Conservation (phyloP, 1,140 invertebrate genomes). For the Pogonus chalceus region DNA sequence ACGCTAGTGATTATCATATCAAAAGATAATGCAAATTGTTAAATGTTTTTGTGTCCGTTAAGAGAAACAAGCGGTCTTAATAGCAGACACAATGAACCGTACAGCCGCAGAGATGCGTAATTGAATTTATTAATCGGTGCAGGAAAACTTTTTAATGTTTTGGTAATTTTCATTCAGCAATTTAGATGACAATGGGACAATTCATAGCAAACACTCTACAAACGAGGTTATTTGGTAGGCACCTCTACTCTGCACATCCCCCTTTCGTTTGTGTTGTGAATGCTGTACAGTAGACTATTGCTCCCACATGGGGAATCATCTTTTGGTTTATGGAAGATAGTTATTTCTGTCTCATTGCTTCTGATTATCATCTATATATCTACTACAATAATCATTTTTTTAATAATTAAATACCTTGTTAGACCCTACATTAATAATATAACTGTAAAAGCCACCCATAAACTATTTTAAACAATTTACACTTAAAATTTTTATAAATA, state of each 20-base stretch:
- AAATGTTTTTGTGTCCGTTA: background rate
- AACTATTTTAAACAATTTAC: too few relatives aligned
- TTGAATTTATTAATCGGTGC: slow-evolving; percentile 2
- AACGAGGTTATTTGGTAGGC: background rate
- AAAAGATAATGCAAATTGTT: slow-evolving; percentile 4
- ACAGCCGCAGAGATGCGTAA: background rate
- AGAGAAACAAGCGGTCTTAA: background rate
- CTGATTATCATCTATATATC: too few relatives aligned
- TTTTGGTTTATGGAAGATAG: too few relatives aligned
- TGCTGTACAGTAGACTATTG: background rate
- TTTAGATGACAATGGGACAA: slow-evolving; percentile 7
- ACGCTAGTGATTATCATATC: background rate
- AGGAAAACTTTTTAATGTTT: slow-evolving; percentile 3
- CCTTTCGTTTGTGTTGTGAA: background rate
- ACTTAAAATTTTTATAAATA: too few relatives aligned
- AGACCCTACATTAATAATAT: too few relatives aligned
- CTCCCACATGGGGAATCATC: background rate
- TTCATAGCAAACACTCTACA: background rate
- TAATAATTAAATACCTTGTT: too few relatives aligned
- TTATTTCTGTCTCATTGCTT: too few relatives aligned
- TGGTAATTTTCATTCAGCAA: slow-evolving; percentile 1
- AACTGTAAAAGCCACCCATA: too few relatives aligned
- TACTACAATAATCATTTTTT: too few relatives aligned
- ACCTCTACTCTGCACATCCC: background rate
- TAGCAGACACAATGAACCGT: background rate